A percentile compares a stretch with the other conserved stretches of the same genome.
Evolutionary conservation across 2,888 invertebrate species (phyloP).

Genomic region (Melanostoma scalare): DNA sequence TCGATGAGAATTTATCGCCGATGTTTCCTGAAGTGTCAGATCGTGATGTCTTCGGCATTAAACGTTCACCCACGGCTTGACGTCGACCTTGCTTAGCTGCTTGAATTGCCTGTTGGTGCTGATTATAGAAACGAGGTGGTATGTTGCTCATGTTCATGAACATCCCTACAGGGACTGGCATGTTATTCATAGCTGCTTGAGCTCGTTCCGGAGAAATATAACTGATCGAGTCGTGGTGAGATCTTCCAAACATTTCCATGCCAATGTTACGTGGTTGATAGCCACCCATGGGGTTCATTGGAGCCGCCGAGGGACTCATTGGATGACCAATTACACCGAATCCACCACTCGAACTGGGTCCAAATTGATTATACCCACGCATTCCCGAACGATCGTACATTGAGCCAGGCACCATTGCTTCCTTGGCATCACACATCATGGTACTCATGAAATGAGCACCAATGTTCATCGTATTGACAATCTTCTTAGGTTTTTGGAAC

Average conservation of each 20-base stretch:
- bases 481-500: conserved; percentile 97
- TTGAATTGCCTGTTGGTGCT: conserved; percentile 86
- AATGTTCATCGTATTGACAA: conserved; percentile 96
- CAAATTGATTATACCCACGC: conserved; percentile 76
- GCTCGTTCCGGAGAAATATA: conserved; percentile 94
- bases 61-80: conserved; percentile 77
- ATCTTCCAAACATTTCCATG: conserved; percentile 86
- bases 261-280: conserved; percentile 78
- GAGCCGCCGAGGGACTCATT: conserved; percentile 35
- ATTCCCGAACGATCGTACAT: conserved; percentile 91
- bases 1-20: conserved; percentile 74
- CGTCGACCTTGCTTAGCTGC: conserved; percentile 82
- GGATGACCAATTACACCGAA: conserved; percentile 58
- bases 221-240: conserved; percentile 95
- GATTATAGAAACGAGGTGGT: conserved; percentile 89
- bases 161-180: conserved; percentile 97
- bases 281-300: conserved; percentile 65
- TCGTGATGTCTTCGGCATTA: conserved; percentile 68
- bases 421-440: conserved; percentile 97
- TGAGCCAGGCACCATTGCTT: conserved; percentile 96
- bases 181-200: conserved; percentile 88
- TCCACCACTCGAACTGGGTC: conserved; percentile 26
- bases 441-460: conserved; percentile 99
- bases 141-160: conserved; percentile 94
- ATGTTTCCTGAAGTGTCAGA: conserved; percentile 22